phyloP scores from a whole-genome alignment of 2,888 invertebrate genomes.

The Cheilosia pagana region DNA sequence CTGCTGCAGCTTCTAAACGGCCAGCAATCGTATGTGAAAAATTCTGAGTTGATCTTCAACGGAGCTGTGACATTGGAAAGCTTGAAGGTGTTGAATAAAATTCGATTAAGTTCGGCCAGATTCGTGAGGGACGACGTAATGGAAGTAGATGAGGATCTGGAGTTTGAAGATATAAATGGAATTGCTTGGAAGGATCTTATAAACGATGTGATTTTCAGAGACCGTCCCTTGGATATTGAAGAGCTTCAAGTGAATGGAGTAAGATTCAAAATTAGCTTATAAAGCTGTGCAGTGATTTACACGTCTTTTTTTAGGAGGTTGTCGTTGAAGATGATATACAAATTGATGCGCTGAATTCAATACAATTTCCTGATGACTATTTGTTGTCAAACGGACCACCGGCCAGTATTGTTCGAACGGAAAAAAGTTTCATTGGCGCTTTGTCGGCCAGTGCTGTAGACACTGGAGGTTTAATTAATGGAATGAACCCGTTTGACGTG shows the following conservation, averaged over 20 bases:
- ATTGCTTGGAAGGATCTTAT: constrained; percentile 83
- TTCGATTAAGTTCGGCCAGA: constrained; percentile 43
- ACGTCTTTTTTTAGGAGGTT: constrained; percentile 79
- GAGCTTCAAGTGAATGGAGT: constrained; percentile 84
- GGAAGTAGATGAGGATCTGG: constrained; percentile 77
- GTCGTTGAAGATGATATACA: constrained; percentile 77
- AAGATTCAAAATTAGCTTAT: constrained; percentile 74
- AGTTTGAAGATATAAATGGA: constrained; percentile 83
- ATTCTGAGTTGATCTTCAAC: constrained; percentile 77
- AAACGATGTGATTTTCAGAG: constrained; percentile 83
- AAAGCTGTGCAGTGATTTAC: neutral
- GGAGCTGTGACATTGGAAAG: constrained; percentile 78
- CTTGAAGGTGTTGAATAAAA: constrained; percentile 75
- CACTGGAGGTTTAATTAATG: constrained; percentile 83
- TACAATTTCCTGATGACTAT: constrained; percentile 85
- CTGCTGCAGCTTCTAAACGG: constrained; percentile 80
- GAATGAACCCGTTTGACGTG: constrained; percentile 83
- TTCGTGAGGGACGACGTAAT: constrained; percentile 62
- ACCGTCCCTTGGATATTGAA: constrained; percentile 81
- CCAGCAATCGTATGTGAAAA: constrained; percentile 78
- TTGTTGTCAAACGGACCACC: constrained; percentile 81
- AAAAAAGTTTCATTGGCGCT: constrained; percentile 83
- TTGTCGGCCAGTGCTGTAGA: constrained; percentile 82
- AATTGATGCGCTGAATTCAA: constrained; percentile 82
- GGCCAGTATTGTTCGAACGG: constrained; percentile 82